A percentile compares a stretch with the other conserved stretches of the same genome.
Evolutionary conservation across 2,113 vertebrate species (phyloP).

Genomic region (Psittacus erithacus): DNA sequence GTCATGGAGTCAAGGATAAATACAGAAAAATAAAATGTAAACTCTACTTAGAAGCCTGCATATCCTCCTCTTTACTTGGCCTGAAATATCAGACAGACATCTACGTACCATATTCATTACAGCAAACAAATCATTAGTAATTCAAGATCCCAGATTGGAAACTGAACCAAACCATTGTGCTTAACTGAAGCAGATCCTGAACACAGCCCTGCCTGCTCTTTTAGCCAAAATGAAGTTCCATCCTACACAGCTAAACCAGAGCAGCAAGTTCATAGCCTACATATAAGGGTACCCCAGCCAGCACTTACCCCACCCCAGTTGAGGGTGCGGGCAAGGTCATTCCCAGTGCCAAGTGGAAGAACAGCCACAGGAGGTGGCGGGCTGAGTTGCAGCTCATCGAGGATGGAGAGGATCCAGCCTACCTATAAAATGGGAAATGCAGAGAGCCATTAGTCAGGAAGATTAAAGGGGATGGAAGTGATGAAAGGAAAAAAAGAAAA

Average conservation of each 20-base stretch:
- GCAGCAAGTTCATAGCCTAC: not conserved
- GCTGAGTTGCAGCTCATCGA: constrained; percentile 81
- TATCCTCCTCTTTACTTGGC: not conserved
- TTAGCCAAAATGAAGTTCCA: not conserved
- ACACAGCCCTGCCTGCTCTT: not conserved
- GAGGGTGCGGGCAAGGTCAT: constrained; percentile 94
- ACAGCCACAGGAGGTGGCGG: constrained; percentile 92
- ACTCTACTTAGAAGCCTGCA: not conserved
- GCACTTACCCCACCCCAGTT: constrained; percentile 97
- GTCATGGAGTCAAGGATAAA: not conserved
- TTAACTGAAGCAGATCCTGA: not conserved
- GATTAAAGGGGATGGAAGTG: not conserved
- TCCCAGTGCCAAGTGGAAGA: constrained; percentile 93
- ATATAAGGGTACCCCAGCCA: rapidly evolving
- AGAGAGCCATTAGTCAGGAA: not conserved
- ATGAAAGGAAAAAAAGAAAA: not conserved
- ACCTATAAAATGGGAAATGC: constrained; percentile 66
- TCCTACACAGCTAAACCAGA: not conserved
- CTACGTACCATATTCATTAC: not conserved
- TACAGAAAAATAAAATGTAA: not conserved
- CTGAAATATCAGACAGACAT: not conserved
- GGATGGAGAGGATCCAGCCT: constrained; percentile 85
- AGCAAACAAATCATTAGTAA: not conserved
- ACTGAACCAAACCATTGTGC: not conserved
- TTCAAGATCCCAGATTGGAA: not conserved